Conservation (phyloP, 1,140 invertebrate species). For the Drosophila ohnishii region DNA sequence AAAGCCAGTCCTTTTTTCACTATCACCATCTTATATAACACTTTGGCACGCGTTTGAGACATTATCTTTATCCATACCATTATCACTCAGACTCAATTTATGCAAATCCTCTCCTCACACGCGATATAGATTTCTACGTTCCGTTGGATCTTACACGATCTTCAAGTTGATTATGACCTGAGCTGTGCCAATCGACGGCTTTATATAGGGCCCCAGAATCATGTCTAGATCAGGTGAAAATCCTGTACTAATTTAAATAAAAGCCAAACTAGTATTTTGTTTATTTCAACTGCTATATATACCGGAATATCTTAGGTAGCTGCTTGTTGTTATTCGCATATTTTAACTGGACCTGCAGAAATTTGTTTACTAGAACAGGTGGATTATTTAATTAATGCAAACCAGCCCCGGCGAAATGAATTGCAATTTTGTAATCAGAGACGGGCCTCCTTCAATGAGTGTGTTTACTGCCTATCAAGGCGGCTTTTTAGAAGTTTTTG, state of each 20-base stretch:
- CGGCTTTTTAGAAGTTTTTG: slow-evolving; percentile 18
- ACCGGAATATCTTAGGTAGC: slow-evolving; percentile 52
- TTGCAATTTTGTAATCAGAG: slow-evolving; percentile 25
- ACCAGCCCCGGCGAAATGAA: slow-evolving; percentile 15
- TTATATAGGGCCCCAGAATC: slow-evolving; percentile 64
- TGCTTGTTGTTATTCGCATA: slow-evolving; percentile 60
- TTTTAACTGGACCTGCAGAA: slow-evolving; percentile 55
- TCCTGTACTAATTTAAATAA: slow-evolving; percentile 80
- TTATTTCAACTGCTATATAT: slow-evolving; percentile 64
- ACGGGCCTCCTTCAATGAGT: slow-evolving; percentile 4
- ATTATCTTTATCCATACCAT: slow-evolving; percentile 51
- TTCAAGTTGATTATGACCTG: slow-evolving; percentile 50
- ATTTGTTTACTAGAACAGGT: slow-evolving; percentile 77
- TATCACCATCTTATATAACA: slow-evolving; percentile 14
- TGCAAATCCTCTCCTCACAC: slow-evolving; percentile 69
- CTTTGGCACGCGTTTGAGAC: slow-evolving; percentile 19
- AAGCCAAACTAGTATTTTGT: slow-evolving; percentile 82
- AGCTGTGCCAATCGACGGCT: slow-evolving; percentile 29
- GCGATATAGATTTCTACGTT: slow-evolving; percentile 45
- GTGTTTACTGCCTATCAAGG: background rate
- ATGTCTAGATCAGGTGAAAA: slow-evolving; percentile 64
- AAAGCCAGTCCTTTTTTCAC: background rate
- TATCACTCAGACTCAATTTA: slow-evolving; percentile 80
- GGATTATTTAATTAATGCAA: slow-evolving; percentile 46
- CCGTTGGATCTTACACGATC: slow-evolving; percentile 66